phyloP scores from a whole-genome alignment of 2,888 invertebrate species.

The Eustalomyia histrio region DNA sequence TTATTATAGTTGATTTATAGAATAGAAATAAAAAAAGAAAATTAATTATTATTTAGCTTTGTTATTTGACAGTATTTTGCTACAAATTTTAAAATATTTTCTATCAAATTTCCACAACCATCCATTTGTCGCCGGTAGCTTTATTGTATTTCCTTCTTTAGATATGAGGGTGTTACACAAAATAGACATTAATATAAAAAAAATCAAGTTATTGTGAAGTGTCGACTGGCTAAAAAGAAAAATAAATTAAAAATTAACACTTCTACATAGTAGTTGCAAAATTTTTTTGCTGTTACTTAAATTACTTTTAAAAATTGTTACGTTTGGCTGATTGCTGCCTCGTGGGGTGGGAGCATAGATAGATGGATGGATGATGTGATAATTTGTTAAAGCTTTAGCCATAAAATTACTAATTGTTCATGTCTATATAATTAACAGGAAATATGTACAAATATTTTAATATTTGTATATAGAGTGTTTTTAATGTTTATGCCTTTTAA shows the following conservation, averaged over 20 bases:
- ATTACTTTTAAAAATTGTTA: conserved; percentile 39
- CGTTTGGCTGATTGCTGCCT: conserved; percentile 7
- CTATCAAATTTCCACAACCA: background rate
- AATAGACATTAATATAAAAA: background rate
- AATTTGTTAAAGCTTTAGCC: conserved; percentile 49
- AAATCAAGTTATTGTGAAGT: conserved; percentile 39
- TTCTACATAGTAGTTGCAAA: conserved; percentile 44
- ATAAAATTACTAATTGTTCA: conserved; percentile 55
- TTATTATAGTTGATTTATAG: too few relatives aligned
- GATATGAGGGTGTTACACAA: conserved; percentile 34
- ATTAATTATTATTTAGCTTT: too few relatives aligned
- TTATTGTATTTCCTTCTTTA: background rate
- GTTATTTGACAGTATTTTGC: too few relatives aligned
- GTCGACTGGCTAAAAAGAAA: conserved; percentile 11
- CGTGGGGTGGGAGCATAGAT: conserved; percentile 4
- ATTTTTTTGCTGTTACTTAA: conserved; percentile 27
- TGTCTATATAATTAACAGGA: conserved; percentile 54
- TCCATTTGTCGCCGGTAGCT: background rate
- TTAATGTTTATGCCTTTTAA: conserved; percentile 21
- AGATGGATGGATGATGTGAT: conserved; percentile 37
- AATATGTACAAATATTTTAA: conserved; percentile 10
- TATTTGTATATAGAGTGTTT: conserved; percentile 3
- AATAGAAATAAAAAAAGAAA: too few relatives aligned
- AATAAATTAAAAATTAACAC: conserved; percentile 42
- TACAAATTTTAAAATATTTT: too few relatives aligned